These are phyloP conservation scores for Gastracanthus pulcherrimus DNA, from an alignment of 2,888 invertebrate species.

Conservation along the genomic window DNA sequence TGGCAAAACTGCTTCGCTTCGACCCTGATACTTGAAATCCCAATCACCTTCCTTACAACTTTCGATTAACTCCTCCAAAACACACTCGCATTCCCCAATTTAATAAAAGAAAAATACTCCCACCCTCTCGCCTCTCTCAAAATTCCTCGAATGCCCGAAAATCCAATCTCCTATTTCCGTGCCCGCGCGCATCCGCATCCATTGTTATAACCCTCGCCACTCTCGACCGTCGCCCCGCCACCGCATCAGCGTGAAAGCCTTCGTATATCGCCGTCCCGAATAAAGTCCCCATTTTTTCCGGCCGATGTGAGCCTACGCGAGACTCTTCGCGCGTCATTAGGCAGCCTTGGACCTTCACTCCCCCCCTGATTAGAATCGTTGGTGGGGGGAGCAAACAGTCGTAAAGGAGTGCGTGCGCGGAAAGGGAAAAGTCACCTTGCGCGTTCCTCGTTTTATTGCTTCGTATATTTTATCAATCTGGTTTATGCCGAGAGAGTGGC, in stretches of 20 bases:
- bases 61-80: too few species aligned
- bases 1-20: too few species aligned
- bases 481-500: neutral
- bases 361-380: slow-evolving; percentile 49
- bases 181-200: neutral
- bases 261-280: neutral
- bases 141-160: slow-evolving; percentile 18
- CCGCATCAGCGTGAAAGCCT: slow-evolving; percentile 38
- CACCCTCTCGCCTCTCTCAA: neutral
- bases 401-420: slow-evolving; percentile 3
- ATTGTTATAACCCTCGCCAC: neutral
- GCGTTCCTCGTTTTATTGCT: neutral
- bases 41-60: too few species aligned
- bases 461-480: slow-evolving; percentile 14
- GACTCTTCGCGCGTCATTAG: slow-evolving; percentile 45
- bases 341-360: neutral
- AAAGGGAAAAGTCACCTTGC: too few species aligned
- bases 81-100: too few species aligned
- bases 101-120: slow-evolving; percentile 2
- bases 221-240: too few species aligned
- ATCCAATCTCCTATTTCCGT: slow-evolving; percentile 39
- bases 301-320: slow-evolving; percentile 1
- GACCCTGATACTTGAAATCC: too few species aligned
- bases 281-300: slow-evolving; percentile 47
- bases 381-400: neutral